Evolutionary conservation across 2,888 invertebrate species (phyloP).

Genomic region (Epinotia ramella): DNA sequence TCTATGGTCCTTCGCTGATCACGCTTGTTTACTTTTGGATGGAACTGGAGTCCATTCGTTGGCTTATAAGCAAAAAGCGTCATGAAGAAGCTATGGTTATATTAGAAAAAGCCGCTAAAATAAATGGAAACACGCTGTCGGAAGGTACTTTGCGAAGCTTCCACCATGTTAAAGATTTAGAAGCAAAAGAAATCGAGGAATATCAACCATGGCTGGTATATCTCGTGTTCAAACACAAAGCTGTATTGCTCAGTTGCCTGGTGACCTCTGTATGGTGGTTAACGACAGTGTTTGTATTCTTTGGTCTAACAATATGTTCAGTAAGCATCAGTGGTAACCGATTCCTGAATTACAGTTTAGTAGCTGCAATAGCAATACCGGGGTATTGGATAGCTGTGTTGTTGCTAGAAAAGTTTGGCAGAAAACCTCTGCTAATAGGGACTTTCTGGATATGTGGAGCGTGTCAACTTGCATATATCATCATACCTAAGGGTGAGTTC

Average conservation of each 20-base stretch:
- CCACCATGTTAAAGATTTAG: not conserved
- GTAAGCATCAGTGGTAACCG: slow-evolving; percentile 1
- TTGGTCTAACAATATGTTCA: not conserved
- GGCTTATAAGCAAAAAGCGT: slow-evolving; percentile 88
- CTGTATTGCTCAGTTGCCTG: slow-evolving; percentile 8
- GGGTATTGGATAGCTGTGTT: not conserved
- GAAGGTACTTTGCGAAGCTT: slow-evolving; percentile 54
- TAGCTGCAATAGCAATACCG: not conserved
- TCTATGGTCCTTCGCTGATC: slow-evolving; percentile 86
- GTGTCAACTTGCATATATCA: not conserved
- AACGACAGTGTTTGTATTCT: not conserved
- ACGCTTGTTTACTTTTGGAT: slow-evolving; percentile 85
- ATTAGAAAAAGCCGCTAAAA: slow-evolving; percentile 80
- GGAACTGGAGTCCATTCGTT: slow-evolving; percentile 87
- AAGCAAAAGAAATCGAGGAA: not conserved
- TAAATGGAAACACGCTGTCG: slow-evolving; percentile 79
- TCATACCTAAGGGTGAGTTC: not conserved
- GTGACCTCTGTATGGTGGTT: not conserved
- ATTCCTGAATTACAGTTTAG: not conserved
- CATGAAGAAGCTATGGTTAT: slow-evolving; percentile 83
- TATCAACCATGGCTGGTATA: slow-evolving; percentile 3
- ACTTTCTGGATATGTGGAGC: not conserved
- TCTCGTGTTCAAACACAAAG: slow-evolving; percentile 15
- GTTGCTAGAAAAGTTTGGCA: slow-evolving; percentile 1
- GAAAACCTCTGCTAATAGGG: not conserved